A percentile compares a stretch with the other conserved stretches of the same genome.
phyloP scores from a whole-genome alignment of 2,797 vertebrate genomes.

The Macroramphosus scolopax region DNA sequence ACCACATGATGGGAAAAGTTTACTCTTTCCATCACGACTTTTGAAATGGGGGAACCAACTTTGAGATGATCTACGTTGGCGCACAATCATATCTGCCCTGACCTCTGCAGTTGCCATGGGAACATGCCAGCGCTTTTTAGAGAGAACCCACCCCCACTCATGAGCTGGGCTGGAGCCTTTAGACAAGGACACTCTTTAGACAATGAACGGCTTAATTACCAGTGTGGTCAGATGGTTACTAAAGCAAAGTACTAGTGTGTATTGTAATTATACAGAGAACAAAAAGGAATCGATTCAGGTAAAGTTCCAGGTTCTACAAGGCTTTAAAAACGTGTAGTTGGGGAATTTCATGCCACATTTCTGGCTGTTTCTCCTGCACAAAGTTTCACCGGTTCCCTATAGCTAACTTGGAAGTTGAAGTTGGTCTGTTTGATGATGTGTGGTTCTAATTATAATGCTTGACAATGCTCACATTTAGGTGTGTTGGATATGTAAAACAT shows the following conservation, averaged over 20 bases:
- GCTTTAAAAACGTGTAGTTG: constrained; percentile 20
- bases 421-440: constrained; percentile 51
- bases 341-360: constrained; percentile 29
- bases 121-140: constrained; percentile 19
- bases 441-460: constrained; percentile 60
- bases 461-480: constrained; percentile 43
- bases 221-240: constrained; percentile 38
- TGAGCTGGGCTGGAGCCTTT: constrained; percentile 36
- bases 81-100: constrained; percentile 27
- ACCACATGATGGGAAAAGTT: constrained; percentile 67
- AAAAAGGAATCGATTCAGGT: constrained; percentile 37
- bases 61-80: constrained; percentile 35
- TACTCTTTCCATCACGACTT: constrained; percentile 44
- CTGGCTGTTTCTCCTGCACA: constrained; percentile 8
- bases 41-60: constrained; percentile 42
- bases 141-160: constrained; percentile 1
- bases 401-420: constrained; percentile 28
- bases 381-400: constrained; percentile 7
- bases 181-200: constrained; percentile 24
- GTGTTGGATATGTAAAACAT: constrained; percentile 54
- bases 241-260: constrained; percentile 22
- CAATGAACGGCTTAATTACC: constrained; percentile 59
- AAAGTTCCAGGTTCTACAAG: constrained; percentile 35
- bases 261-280: constrained; percentile 63
- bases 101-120: constrained; percentile 33